Evolutionary conservation across 2,797 vertebrate genomes (phyloP), one percentile per base, ranked within the genome.

Genomic region (Microhierax caerulescens): DNA sequence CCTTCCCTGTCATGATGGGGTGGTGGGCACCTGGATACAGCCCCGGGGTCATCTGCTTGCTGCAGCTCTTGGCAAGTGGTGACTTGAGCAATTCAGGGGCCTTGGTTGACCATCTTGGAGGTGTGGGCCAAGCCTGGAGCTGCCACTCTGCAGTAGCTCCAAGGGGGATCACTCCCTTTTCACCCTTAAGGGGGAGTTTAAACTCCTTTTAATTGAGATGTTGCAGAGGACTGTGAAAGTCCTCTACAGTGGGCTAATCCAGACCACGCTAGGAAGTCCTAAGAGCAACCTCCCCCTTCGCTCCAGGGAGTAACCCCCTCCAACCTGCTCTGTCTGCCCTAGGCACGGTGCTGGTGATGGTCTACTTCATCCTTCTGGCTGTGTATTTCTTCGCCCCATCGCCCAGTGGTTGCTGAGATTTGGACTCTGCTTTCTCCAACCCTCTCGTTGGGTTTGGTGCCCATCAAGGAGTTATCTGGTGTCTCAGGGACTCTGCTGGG

Each of bases 321-420:
- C 17, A 50, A 20, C 39, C 37, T 57, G 47, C 34, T 93, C 76
- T 79, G 23, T 88, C 54, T 53, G 5, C 64, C 20, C 37, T 97
- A 98, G 98, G 98, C 65, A 98, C 98, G 4, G 98, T 98, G 74
- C 98, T 98, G 91, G 98, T 99, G 73, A 98, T 98, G 39, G 98
- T 99, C 86, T 98, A 99, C 97, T 97, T 99, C 56, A 99, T 99
- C 95, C 97, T 99, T 4, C 93, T 99, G 77, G 98, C 98, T 5
- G 97, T 98, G 45, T 99, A 98, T 89, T 99, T 98, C 97, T 99
- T 98, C 15, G 98, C 98, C 60, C 99, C 99, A 0, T 98, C 98
- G 7, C 98, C 98, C 76, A 95, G 93, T 3, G 98, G 98, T 54
- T 99, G 99, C 98, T 99, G 96, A 98, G 34, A 21, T 43, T 51